These are phyloP conservation scores for Echinarachnius parma DNA, from an alignment of 53 echinoderm and acorn worm species.

Conservation along the genomic window DNA sequence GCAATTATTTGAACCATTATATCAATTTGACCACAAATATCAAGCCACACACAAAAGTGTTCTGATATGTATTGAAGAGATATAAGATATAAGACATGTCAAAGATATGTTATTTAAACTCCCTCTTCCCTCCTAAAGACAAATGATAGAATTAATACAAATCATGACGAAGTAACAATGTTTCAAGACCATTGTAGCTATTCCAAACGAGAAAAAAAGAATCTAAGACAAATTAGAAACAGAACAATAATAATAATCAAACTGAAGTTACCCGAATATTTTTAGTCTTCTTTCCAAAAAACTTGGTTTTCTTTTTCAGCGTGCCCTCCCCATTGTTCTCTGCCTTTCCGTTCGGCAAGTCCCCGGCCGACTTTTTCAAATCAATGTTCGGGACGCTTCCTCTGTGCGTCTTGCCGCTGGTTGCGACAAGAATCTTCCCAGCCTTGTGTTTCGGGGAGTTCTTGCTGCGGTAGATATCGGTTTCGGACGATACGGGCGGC, in stretches of 20 bases:
- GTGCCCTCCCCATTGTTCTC: slow-evolving; percentile 23
- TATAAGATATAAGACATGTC: no score
- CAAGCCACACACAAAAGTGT: no score
- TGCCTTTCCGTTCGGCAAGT: neutral
- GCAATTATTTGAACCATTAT: no score
- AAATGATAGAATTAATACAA: no score
- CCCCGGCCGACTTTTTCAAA: neutral
- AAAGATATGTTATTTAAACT: no score
- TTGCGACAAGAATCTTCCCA: neutral
- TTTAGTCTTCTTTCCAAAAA: neutral
- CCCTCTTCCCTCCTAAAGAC: no score
- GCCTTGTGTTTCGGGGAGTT: slow-evolving; percentile 38
- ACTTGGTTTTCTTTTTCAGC: slow-evolving; percentile 13
- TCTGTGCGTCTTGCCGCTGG: slow-evolving; percentile 1
- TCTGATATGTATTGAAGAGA: no score
- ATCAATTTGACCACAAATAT: no score
- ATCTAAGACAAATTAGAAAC: no score
- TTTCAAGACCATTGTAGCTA: no score
- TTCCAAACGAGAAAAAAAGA: no score
- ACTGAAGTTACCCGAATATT: slow-evolving; percentile 34
- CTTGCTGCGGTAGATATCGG: slow-evolving; percentile 13
- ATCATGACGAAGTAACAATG: no score
- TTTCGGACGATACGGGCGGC: neutral
- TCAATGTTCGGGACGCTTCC: slow-evolving; percentile 22
- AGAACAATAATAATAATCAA: slow-evolving; percentile 1